Evolutionary conservation across 2,113 vertebrate species (phyloP), one percentile per base, ranked within the genome.

Genomic region (Perognathus longimembris): DNA sequence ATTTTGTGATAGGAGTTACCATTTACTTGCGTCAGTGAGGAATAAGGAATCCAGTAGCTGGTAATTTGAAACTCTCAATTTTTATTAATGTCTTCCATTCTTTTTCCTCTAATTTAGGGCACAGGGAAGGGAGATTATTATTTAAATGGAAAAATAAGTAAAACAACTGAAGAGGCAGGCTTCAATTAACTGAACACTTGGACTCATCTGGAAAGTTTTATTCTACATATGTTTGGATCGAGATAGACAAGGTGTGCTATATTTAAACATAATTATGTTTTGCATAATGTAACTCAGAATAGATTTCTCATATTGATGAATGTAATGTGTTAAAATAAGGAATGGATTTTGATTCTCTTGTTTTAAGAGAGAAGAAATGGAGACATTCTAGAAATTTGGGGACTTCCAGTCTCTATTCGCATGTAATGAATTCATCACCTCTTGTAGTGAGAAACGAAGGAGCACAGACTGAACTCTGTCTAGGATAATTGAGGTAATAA

Each of bases 301-400:
- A 83, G 28, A 54, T 82, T 85, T 59, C 20, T 75, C 75, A 1
- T 64, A 75, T 92, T 75, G 79, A 82, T 86, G 70, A 70, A n/a
- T 54, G 36, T 64, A 85, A 71, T 82, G 54, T 54, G 28, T 32
- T 92, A 50, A 75, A 26, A 15, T 26, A 85, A 34, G 42, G 6
- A 1, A 78, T 22, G 71, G 3, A 73, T 30, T 95, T 74, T 81
- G 2, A 87, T 88, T 28, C 54, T 76, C 64, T 75, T 70, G 14
- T 0, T 17, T 82, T 71, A 74, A 54, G 22, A 71, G 74, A 50
- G 38, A 14, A 92, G 89, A 42, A 88, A 30, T 61, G 40, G 28
- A 88, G 79, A 40, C 15, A n/a, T 21, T 4, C 57, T 28, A 40
- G 24, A 5, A 64, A 15, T 78, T 30, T 85, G n/a, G 64, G 32